Percentiles rank a stretch among this genome's conserved stretches.
phyloP scores from a whole-genome alignment of 2,797 vertebrate genomes.

The Crossoptilon crossoptilon region DNA sequence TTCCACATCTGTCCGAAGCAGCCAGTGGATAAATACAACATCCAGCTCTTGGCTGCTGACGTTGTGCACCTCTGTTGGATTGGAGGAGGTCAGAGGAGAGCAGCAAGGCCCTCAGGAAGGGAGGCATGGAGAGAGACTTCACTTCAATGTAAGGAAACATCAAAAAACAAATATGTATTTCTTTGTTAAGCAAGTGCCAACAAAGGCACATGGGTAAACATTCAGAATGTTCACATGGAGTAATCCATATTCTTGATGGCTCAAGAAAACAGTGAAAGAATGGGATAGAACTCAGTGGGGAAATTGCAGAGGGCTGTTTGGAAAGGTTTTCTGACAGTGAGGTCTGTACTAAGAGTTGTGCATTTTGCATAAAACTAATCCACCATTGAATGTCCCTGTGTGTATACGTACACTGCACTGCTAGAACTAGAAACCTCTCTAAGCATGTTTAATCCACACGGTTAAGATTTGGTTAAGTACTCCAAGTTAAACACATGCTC shows the following conservation, averaged over 20 bases:
- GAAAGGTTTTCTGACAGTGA: background rate
- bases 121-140: background rate
- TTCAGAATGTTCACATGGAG: background rate
- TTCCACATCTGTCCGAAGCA: background rate
- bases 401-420: background rate
- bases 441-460: background rate
- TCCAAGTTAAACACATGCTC: slow-evolving; percentile 8
- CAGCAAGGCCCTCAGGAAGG: background rate
- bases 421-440: background rate
- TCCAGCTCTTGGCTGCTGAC: background rate
- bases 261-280: background rate
- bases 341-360: background rate
- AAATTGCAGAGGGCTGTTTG: background rate
- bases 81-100: background rate
- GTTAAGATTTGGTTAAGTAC: background rate
- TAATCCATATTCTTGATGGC: background rate
- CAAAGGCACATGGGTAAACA: background rate
- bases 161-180: background rate
- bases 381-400: background rate
- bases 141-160: background rate
- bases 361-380: background rate
- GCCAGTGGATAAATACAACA: background rate
- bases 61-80: too few relatives aligned
- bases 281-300: background rate
- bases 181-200: background rate